Percentiles rank a stretch among this genome's conserved stretches.
Evolutionary conservation across 2,797 vertebrate species (phyloP).

Genomic region (Macropodus opercularis): DNA sequence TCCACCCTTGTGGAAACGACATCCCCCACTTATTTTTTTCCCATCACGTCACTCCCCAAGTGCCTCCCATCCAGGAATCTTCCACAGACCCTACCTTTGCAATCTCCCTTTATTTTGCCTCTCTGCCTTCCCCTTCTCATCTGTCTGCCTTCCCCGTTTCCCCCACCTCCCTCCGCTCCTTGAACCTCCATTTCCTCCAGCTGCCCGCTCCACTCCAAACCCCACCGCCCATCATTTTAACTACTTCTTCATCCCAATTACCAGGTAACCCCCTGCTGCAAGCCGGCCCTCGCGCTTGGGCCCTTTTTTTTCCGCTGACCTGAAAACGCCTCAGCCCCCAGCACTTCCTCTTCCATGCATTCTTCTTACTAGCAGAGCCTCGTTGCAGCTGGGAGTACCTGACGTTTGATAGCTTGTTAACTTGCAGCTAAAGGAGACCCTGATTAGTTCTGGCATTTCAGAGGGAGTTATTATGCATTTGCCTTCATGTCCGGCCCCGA

Average conservation of each 20-base stretch:
- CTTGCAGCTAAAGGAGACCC: conserved; percentile 55
- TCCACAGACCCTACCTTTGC: conserved; percentile 8
- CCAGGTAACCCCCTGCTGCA: conserved; percentile 52
- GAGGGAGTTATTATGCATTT: conserved; percentile 73
- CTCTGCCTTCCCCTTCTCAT: background rate
- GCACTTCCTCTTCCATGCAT: conserved; percentile 28
- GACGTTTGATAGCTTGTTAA: conserved; percentile 76
- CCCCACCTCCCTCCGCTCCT: conserved; percentile 1
- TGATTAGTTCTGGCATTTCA: conserved; percentile 78
- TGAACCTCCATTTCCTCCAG: conserved; percentile 29
- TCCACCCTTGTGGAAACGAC: conserved; percentile 25
- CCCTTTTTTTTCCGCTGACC: conserved; percentile 46
- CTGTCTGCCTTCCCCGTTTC: background rate
- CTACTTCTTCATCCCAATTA: conserved; percentile 69
- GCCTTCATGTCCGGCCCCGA: conserved; percentile 49
- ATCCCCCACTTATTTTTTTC: conserved; percentile 18
- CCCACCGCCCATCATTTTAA: conserved; percentile 37
- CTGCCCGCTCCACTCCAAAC: conserved; percentile 4
- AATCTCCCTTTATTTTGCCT: background rate
- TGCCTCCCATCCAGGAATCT: conserved; percentile 9
- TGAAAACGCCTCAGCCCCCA: conserved; percentile 44
- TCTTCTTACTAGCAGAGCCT: conserved; percentile 49
- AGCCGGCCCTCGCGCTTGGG: conserved; percentile 36
- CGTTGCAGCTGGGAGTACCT: conserved; percentile 48
- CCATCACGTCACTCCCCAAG: conserved; percentile 35